Percentiles rank a stretch among this genome's conserved stretches.
Conservation (phyloP, 2,888 invertebrate genomes). For the Prenolepis imparis region DNA sequence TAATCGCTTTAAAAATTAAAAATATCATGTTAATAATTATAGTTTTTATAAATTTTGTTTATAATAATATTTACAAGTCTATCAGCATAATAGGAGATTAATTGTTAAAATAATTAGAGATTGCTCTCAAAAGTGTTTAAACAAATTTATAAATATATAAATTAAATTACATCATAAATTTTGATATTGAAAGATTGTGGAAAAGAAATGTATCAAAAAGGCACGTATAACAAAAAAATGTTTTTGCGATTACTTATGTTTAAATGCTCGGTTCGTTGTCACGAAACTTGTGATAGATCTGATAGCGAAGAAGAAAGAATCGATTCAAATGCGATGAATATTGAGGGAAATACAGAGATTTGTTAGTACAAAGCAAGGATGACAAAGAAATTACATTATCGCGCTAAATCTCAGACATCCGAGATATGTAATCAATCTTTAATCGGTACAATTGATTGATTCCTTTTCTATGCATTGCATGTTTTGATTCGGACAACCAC, state of each 20-base stretch:
- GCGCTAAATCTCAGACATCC: constrained; percentile 70
- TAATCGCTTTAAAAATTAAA: constrained; percentile 1
- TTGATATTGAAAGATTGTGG: neutral
- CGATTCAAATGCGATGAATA: constrained; percentile 55
- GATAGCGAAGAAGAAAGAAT: constrained; percentile 64
- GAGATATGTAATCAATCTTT: constrained; percentile 76
- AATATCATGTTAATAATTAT: neutral
- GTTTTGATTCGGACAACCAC: constrained; percentile 55
- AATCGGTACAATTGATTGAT: constrained; percentile 77
- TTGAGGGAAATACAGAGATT: constrained; percentile 66
- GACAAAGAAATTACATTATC: constrained; percentile 73
- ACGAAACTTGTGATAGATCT: constrained; percentile 56
- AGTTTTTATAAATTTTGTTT: neutral
- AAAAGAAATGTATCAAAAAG: constrained; percentile 14
- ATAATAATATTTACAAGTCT: neutral
- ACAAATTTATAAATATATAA: neutral
- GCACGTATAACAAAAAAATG: neutral
- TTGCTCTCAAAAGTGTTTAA: neutral
- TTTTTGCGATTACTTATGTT: constrained; percentile 41
- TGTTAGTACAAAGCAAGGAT: constrained; percentile 68
- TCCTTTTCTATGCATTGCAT: constrained; percentile 39
- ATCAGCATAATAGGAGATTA: neutral
- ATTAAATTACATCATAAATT: constrained; percentile 1
- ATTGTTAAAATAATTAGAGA: neutral
- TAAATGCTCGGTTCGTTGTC: constrained; percentile 54